Percentiles rank a stretch among this genome's conserved stretches.
Conservation (phyloP, 2,113 vertebrate species). For the Puffinus mauretanicus region DNA sequence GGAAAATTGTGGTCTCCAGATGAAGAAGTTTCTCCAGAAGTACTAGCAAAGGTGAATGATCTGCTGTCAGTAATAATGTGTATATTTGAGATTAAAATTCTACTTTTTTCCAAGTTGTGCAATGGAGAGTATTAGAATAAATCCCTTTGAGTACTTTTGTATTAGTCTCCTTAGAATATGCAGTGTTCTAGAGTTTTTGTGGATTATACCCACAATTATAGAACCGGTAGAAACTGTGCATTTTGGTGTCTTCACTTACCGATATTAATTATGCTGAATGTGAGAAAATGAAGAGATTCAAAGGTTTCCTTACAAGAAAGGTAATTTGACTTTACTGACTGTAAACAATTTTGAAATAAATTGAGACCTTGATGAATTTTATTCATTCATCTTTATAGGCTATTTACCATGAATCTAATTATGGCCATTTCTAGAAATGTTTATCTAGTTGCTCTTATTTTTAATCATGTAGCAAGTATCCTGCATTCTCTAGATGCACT, state of each 20-base stretch:
- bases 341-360: neutral
- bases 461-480: neutral
- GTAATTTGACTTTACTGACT: neutral
- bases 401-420: neutral
- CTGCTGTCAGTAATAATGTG: neutral
- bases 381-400: neutral
- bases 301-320: neutral
- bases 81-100: neutral
- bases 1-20: constrained; percentile 96
- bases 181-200: neutral
- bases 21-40: constrained; percentile 97
- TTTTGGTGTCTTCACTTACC: neutral
- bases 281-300: neutral
- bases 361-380: neutral
- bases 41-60: constrained; percentile 89
- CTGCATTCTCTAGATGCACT: neutral
- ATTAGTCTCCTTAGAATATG: neutral
- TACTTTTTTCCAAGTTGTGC: neutral
- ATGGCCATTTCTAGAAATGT: neutral
- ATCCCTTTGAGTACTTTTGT: neutral
- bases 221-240: neutral
- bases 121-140: neutral
- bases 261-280: neutral
- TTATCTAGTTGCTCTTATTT: neutral
- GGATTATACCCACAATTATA: neutral